phyloP scores from a whole-genome alignment of 1,140 invertebrate species.

The Trichonephila clavata region DNA sequence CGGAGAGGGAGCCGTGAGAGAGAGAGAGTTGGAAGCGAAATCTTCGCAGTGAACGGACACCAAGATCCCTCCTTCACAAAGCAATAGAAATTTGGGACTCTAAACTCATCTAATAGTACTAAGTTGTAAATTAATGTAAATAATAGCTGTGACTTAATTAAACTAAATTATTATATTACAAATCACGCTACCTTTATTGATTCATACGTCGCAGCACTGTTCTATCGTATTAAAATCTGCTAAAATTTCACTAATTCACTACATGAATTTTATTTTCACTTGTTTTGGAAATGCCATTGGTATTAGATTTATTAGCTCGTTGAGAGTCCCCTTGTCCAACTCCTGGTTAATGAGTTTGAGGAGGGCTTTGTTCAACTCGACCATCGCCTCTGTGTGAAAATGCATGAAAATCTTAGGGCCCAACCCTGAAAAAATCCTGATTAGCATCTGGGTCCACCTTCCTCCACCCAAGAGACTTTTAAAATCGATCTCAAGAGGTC shows the following conservation, averaged over 20 bases:
- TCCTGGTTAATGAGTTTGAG: slow-evolving; percentile 63
- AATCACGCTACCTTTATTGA: too few relatives aligned
- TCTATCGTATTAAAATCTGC: neutral
- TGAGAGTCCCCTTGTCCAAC: slow-evolving; percentile 66
- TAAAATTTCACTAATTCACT: neutral
- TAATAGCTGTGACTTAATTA: too few relatives aligned
- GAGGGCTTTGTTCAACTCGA: slow-evolving; percentile 55
- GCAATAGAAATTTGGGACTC: too few relatives aligned
- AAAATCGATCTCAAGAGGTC: slow-evolving; percentile 46
- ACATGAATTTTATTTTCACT: slow-evolving; percentile 18
- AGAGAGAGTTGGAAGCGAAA: too few relatives aligned
- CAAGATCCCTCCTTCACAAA: too few relatives aligned
- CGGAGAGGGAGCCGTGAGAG: too few relatives aligned
- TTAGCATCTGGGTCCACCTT: slow-evolving; percentile 9
- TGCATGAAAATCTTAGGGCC: slow-evolving; percentile 45
- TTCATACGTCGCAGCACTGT: too few relatives aligned
- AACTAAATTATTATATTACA: too few relatives aligned
- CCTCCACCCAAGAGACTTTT: slow-evolving; percentile 60
- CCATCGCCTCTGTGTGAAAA: slow-evolving; percentile 63
- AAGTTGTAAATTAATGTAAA: too few relatives aligned
- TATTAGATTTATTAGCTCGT: slow-evolving; percentile 58
- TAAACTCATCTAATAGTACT: too few relatives aligned
- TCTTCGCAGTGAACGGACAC: too few relatives aligned
- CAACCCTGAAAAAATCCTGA: slow-evolving; percentile 37
- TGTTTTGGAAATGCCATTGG: neutral